Conservation (phyloP, 2,113 vertebrate species). For the Cebus imitator region DNA sequence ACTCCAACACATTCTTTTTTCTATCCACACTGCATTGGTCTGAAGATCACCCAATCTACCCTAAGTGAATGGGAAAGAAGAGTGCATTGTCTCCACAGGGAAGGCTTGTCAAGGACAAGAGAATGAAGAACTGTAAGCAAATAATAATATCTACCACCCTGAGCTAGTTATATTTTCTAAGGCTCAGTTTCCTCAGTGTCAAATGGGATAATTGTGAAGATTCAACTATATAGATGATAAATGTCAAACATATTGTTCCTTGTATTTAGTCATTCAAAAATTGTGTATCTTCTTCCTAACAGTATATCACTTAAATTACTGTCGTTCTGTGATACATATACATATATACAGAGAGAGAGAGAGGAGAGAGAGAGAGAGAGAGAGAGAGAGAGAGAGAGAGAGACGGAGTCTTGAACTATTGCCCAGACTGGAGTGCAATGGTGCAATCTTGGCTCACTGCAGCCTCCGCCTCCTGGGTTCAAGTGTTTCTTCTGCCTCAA, state of each 20-base stretch:
- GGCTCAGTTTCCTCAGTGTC: not conserved
- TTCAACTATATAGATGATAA: not conserved
- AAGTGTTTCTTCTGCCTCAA: not conserved
- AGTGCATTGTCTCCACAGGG: not conserved
- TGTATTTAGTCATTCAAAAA: not conserved
- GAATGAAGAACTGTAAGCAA: not conserved
- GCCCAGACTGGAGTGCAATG: not conserved
- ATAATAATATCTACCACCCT: not conserved
- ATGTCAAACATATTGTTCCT: not conserved
- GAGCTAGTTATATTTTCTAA: slow-evolving; percentile 1
- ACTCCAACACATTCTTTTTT: not conserved
- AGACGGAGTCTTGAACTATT: not conserved
- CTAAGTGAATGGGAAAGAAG: not conserved
- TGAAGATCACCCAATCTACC: not conserved
- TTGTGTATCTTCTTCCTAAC: not conserved
- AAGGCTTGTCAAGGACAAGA: not conserved
- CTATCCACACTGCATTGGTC: not conserved
- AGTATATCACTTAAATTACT: not conserved
- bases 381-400: too few species aligned
- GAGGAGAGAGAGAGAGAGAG: too few species aligned
- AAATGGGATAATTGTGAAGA: slow-evolving; percentile 2
- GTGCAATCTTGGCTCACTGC: not conserved
- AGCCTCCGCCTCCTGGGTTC: not conserved
- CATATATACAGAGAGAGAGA: too few species aligned
- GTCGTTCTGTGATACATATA: not conserved